These are phyloP conservation scores for Caenorhabditis sp. DNA, from an alignment of 2,888 invertebrate genomes.

Conservation along the genomic window DNA sequence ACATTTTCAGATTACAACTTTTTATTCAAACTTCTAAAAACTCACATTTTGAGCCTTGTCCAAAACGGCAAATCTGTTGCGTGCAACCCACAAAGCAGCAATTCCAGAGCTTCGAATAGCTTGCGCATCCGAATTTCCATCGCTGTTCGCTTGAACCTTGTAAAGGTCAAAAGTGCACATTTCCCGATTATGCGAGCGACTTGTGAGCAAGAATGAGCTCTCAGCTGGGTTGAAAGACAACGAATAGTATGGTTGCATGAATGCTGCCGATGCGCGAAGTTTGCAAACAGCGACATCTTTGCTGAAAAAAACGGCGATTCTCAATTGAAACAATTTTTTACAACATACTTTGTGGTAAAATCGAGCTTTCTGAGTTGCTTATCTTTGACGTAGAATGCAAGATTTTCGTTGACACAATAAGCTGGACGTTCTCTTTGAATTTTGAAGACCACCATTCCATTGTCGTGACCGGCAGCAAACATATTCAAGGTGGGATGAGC, in stretches of 20 bases:
- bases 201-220: slow-evolving; percentile 88
- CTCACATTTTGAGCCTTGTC: slow-evolving; percentile 87
- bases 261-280: slow-evolving; percentile 76
- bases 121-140: slow-evolving; percentile 55
- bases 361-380: slow-evolving; percentile 88
- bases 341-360: slow-evolving; percentile 81
- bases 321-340: no score
- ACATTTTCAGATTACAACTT: neutral
- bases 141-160: slow-evolving; percentile 76
- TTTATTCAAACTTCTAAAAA: neutral
- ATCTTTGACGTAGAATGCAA: slow-evolving; percentile 94
- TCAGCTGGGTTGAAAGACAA: slow-evolving; percentile 98
- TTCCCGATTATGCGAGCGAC: slow-evolving; percentile 82
- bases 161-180: slow-evolving; percentile 93
- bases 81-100: slow-evolving; percentile 92
- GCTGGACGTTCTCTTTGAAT: slow-evolving; percentile 87
- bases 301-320: slow-evolving; percentile 39
- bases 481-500: slow-evolving; percentile 93
- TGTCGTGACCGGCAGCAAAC: slow-evolving; percentile 99
- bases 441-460: slow-evolving; percentile 90
- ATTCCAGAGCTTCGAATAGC: slow-evolving; percentile 84
- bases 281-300: slow-evolving; percentile 93
- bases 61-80: slow-evolving; percentile 94
- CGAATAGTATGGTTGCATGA: slow-evolving; percentile 75
- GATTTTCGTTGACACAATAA: slow-evolving; percentile 89